A percentile compares a stretch with the other conserved stretches of the same genome.
These are phyloP conservation scores for Rhagophthalmus giganteus DNA, from an alignment of 2,888 invertebrate genomes.

Conservation along the genomic window DNA sequence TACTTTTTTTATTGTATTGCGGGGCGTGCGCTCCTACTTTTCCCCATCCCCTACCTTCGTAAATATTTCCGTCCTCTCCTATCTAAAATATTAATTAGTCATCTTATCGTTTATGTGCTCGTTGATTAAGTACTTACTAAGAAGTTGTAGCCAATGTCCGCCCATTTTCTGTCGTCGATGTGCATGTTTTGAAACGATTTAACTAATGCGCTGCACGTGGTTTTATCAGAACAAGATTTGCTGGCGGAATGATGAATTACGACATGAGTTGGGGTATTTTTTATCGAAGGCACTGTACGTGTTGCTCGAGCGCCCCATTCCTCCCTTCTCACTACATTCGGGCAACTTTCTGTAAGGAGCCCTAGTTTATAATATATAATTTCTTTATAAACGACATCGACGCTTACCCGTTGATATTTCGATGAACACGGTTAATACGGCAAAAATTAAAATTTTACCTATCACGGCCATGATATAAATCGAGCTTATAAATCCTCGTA, in stretches of 20 bases:
- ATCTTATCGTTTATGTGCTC: too few relatives aligned
- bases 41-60: conserved; percentile 73
- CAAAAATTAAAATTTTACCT: too few relatives aligned
- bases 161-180: conserved; percentile 43
- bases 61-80: conserved; percentile 72
- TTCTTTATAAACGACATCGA: too few relatives aligned
- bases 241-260: conserved; percentile 56
- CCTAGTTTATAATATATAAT: too few relatives aligned
- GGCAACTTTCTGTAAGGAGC: too few relatives aligned
- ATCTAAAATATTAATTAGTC: too few relatives aligned
- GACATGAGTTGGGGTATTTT: conserved; percentile 50
- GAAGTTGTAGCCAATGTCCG: conserved; percentile 53
- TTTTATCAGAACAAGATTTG: conserved; percentile 46
- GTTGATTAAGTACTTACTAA: conserved; percentile 49
- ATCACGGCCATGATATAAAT: too few relatives aligned
- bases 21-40: conserved; percentile 72
- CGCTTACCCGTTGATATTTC: too few relatives aligned
- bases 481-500: too few relatives aligned
- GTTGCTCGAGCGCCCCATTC: conserved; percentile 54
- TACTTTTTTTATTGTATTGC: conserved; percentile 66
- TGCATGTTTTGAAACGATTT: conserved; percentile 52
- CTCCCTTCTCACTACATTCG: conserved; percentile 48
- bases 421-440: too few relatives aligned
- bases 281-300: conserved; percentile 27
- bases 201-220: conserved; percentile 50